Percentiles rank a stretch among this genome's conserved stretches.
Conservation (phyloP, 2,113 vertebrate species). For the Caloenas nicobarica region DNA sequence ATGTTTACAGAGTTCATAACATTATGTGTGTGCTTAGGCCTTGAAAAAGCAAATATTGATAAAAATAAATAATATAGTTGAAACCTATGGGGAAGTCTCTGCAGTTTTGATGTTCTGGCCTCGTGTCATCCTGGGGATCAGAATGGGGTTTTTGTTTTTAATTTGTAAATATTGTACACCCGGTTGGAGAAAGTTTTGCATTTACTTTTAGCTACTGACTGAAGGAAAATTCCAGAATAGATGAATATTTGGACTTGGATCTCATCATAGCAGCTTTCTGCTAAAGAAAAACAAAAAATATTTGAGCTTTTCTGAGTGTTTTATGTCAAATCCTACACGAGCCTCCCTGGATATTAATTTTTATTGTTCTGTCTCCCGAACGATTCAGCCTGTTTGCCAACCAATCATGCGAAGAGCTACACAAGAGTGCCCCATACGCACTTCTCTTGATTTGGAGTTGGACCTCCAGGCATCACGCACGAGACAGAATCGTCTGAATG, state of each 20-base stretch:
- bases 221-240: not conserved
- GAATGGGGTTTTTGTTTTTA: not conserved
- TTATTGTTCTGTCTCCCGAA: not conserved
- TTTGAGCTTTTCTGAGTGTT: not conserved
- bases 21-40: not conserved
- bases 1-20: not conserved
- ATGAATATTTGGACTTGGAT: not conserved
- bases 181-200: not conserved
- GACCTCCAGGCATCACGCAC: constrained; percentile 85
- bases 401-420: constrained; percentile 55
- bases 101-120: not conserved
- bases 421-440: constrained; percentile 68
- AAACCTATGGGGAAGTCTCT: not conserved
- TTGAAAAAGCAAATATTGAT: not conserved
- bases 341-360: not conserved
- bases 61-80: not conserved
- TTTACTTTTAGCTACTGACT: not conserved
- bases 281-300: not conserved
- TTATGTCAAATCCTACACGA: not conserved
- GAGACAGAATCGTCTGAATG: constrained; percentile 79
- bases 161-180: not conserved
- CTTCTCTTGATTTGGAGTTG: constrained; percentile 86
- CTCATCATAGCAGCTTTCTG: not conserved
- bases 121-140: not conserved
- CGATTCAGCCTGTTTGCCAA: constrained; percentile 74